Evolutionary conservation across 2,888 invertebrate species (phyloP).

Genomic region (Drosophila hawaiiensis): DNA sequence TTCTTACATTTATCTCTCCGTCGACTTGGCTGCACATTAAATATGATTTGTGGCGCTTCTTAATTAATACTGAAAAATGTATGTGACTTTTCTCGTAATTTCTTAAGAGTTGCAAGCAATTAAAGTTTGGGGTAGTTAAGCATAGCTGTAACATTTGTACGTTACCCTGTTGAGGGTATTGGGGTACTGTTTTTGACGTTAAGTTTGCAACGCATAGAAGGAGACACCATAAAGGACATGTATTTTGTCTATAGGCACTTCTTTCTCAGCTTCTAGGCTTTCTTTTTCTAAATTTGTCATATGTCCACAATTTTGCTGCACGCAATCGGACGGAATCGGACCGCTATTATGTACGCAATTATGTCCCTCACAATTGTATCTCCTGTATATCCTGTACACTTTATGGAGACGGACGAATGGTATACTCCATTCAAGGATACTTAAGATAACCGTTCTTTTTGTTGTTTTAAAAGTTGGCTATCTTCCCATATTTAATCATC

Average conservation of each 20-base stretch:
- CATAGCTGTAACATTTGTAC: too few species aligned
- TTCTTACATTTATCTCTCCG: conserved; percentile 37
- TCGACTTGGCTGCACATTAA: background rate
- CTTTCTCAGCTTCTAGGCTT: background rate
- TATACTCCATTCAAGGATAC: background rate
- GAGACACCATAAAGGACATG: background rate
- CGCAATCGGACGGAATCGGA: background rate
- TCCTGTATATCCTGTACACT: too few species aligned
- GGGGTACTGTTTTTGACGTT: too few species aligned
- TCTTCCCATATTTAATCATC: background rate
- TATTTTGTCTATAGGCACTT: background rate
- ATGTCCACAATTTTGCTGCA: background rate
- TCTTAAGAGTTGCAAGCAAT: background rate
- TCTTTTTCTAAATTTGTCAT: background rate
- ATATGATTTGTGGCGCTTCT: conserved; percentile 16
- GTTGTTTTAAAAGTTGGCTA: background rate
- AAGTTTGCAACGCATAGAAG: background rate
- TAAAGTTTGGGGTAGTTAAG: background rate
- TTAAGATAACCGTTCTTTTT: background rate
- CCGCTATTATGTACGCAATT: background rate
- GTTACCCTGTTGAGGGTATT: background rate
- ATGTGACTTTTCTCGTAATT: background rate
- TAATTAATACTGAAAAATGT: conserved; percentile 9
- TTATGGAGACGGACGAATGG: too few species aligned
- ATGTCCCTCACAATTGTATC: too few species aligned